Percentiles rank a stretch among this genome's conserved stretches.
Evolutionary conservation across 2,888 invertebrate species (phyloP).

Genomic region (Lutraria lutraria): DNA sequence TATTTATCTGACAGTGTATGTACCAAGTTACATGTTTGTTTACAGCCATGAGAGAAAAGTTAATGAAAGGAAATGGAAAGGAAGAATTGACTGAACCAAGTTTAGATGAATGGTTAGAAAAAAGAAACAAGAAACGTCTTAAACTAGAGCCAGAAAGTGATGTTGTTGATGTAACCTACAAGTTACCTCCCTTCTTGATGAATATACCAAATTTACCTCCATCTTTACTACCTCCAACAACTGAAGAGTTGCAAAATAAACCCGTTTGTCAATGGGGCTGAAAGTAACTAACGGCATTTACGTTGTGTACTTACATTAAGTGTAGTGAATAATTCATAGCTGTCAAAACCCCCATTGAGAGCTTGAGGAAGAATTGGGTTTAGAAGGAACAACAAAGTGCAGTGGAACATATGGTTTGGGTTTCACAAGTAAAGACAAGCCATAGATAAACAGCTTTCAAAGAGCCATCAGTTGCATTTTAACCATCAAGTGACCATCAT

Average conservation of each 20-base stretch:
- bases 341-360: too few species aligned
- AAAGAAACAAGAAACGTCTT: conserved; percentile 58
- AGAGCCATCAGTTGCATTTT: too few species aligned
- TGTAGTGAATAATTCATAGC: too few species aligned
- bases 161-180: conserved; percentile 39
- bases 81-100: conserved; percentile 49
- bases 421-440: too few species aligned
- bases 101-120: conserved; percentile 74
- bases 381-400: too few species aligned
- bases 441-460: too few species aligned
- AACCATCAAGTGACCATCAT: too few species aligned
- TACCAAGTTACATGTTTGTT: neutral
- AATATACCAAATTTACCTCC: conserved; percentile 66
- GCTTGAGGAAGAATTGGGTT: too few species aligned
- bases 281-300: neutral
- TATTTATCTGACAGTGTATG: too few species aligned
- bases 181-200: conserved; percentile 64
- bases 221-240: conserved; percentile 64
- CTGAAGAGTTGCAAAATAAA: conserved; percentile 55
- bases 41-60: conserved; percentile 48
- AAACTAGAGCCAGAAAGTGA: conserved; percentile 33
- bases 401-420: too few species aligned
- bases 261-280: conserved; percentile 64
- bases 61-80: conserved; percentile 34
- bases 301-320: too few species aligned